phyloP scores from a whole-genome alignment of 2,888 invertebrate species.

The Scaptomyza flava region DNA sequence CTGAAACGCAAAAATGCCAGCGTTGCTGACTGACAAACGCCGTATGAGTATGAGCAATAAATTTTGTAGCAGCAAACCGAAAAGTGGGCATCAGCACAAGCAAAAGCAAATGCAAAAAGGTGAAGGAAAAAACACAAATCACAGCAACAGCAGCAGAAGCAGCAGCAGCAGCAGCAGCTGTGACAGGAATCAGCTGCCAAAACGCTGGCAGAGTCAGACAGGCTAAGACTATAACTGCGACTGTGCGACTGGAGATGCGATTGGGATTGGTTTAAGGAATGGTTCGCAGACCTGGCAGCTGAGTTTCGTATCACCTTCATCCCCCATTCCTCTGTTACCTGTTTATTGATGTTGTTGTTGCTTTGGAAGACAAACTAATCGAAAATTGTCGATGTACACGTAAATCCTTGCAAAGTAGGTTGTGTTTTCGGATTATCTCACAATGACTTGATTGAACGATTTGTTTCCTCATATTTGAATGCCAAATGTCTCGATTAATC shows the following conservation, averaged over 20 bases:
- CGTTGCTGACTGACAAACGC: conserved; percentile 27
- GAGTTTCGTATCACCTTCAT: conserved; percentile 49
- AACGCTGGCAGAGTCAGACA: conserved; percentile 57
- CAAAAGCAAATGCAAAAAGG: conserved; percentile 14
- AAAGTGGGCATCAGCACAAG: conserved; percentile 32
- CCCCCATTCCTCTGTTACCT: not conserved
- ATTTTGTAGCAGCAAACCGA: conserved; percentile 50
- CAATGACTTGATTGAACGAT: not conserved
- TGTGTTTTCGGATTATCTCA: not conserved
- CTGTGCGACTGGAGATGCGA: not conserved
- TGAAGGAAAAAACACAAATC: conserved; percentile 61
- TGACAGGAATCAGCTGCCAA: conserved; percentile 78
- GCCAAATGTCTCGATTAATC: too few relatives aligned
- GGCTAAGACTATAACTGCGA: conserved; percentile 41
- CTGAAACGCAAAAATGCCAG: conserved; percentile 33
- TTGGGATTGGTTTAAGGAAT: conserved; percentile 1
- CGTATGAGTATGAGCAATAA: conserved; percentile 68
- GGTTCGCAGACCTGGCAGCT: conserved; percentile 17
- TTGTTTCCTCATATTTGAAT: too few relatives aligned
- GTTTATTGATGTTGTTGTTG: conserved; percentile 25
- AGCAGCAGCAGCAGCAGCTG: conserved; percentile 72
- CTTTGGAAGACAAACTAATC: conserved; percentile 38
- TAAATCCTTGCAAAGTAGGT: not conserved
- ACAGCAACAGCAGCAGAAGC: conserved; percentile 63
- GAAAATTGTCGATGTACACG: conserved; percentile 22